phyloP scores from a whole-genome alignment of 2,888 invertebrate species.

The Heliconius ethilla region DNA sequence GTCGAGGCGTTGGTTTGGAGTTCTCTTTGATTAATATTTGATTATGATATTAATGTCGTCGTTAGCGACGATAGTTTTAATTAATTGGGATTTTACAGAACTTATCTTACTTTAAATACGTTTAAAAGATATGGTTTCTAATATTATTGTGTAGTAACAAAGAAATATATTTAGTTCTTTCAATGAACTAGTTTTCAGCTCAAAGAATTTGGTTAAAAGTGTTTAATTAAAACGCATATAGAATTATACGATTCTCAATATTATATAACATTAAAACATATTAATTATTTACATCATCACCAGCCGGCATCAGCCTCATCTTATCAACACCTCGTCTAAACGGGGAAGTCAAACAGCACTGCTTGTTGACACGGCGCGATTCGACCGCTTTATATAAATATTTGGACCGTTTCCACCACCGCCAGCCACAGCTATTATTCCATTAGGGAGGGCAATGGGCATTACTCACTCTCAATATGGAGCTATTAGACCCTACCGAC shows the following conservation, averaged over 20 bases:
- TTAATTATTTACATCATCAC: constrained; percentile 10
- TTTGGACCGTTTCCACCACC: constrained; percentile 65
- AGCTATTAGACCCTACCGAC: constrained; percentile 61
- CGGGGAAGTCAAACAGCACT: constrained; percentile 71
- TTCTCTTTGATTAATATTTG: constrained; percentile 22
- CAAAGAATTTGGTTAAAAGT: not conserved
- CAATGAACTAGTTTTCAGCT: not conserved
- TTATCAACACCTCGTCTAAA: constrained; percentile 69
- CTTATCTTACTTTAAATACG: not conserved
- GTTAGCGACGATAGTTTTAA: constrained; percentile 1
- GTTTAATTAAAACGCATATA: not conserved
- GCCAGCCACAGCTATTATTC: constrained; percentile 67
- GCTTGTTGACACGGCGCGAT: constrained; percentile 73
- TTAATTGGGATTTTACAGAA: not conserved
- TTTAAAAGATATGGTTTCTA: constrained; percentile 3
- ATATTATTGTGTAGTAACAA: not conserved
- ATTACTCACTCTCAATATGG: constrained; percentile 75
- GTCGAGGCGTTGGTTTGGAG: constrained; percentile 31
- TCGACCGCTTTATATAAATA: constrained; percentile 77
- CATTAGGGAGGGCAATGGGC: constrained; percentile 68
- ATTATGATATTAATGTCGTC: constrained; percentile 22
- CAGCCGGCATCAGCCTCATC: constrained; percentile 47
- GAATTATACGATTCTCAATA: not conserved
- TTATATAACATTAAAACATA: constrained; percentile 3
- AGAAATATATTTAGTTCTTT: not conserved